Evolutionary conservation across 2,113 vertebrate genomes (phyloP).

Genomic region (Sporophila hypoxantha): DNA sequence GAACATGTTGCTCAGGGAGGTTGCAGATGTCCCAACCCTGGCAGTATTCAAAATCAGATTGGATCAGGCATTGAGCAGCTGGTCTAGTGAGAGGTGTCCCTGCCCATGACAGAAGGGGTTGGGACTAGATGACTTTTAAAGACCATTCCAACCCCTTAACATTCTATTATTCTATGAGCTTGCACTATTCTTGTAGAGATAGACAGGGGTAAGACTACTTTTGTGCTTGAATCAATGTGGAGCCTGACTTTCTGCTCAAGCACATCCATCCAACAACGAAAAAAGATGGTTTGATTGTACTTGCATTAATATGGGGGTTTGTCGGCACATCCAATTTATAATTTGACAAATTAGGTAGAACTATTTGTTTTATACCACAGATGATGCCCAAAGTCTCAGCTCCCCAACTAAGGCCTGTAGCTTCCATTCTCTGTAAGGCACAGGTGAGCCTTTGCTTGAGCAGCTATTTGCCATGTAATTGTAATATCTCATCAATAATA

Average conservation of each 20-base stretch:
- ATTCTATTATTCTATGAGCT: not conserved
- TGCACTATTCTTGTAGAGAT: not conserved
- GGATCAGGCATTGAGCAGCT: not conserved
- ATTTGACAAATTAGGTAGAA: not conserved
- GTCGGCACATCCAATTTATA: not conserved
- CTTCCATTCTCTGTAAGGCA: not conserved
- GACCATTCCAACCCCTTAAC: not conserved
- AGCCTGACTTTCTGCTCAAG: not conserved
- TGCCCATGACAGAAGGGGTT: not conserved
- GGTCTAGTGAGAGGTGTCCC: no score
- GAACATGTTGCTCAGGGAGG: not conserved
- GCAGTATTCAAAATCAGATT: not conserved
- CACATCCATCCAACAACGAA: not conserved
- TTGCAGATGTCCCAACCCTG: not conserved
- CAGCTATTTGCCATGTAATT: not conserved
- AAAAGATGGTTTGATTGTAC: not conserved
- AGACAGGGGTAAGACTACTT: not conserved
- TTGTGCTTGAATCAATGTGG: not conserved
- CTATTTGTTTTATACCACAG: not conserved
- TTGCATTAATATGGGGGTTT: not conserved
- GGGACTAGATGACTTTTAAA: not conserved
- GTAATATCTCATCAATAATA: not conserved
- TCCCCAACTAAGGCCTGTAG: not conserved
- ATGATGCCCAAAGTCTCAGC: not conserved
- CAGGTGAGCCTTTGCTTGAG: fast-evolving